A percentile compares a stretch with the other conserved stretches of the same genome.
phyloP scores from a whole-genome alignment of 2,888 invertebrate genomes.

The Parelbella ahira region DNA sequence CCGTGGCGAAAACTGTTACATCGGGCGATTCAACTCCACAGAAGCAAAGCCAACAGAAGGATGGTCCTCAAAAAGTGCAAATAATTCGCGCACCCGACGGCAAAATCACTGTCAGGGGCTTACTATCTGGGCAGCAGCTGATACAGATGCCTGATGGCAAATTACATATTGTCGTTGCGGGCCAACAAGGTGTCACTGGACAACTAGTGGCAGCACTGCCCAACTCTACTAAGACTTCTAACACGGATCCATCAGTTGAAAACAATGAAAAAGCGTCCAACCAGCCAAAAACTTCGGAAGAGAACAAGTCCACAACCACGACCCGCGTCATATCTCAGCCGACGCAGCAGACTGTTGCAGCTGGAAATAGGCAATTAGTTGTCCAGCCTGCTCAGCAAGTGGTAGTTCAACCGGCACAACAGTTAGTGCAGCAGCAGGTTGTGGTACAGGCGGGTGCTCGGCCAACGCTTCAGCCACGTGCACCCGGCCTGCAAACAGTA shows the following conservation, averaged over 20 bases:
- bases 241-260: slow-evolving; percentile 34
- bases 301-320: slow-evolving; percentile 27
- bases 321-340: slow-evolving; percentile 21
- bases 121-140: slow-evolving; percentile 95
- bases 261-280: slow-evolving; percentile 33
- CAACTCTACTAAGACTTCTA: slow-evolving; percentile 35
- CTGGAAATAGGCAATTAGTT: slow-evolving; percentile 6
- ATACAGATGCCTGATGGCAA: slow-evolving; percentile 97
- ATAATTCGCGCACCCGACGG: slow-evolving; percentile 95
- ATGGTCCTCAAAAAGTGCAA: slow-evolving; percentile 89
- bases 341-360: slow-evolving; percentile 21
- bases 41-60: slow-evolving; percentile 53
- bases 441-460: slow-evolving; percentile 54
- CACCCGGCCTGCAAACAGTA: slow-evolving; percentile 65
- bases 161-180: slow-evolving; percentile 89
- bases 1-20: slow-evolving; percentile 46
- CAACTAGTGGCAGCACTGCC: slow-evolving; percentile 65
- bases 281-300: slow-evolving; percentile 37
- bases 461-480: slow-evolving; percentile 41
- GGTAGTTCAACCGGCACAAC: slow-evolving; percentile 32
- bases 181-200: slow-evolving; percentile 77
- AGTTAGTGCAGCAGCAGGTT: slow-evolving; percentile 50
- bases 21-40: slow-evolving; percentile 61
- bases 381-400: slow-evolving; percentile 28
- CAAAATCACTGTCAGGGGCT: slow-evolving; percentile 93